These are phyloP conservation scores for Oscheius sp. DNA, from an alignment of 2,888 invertebrate genomes.

Conservation along the genomic window DNA sequence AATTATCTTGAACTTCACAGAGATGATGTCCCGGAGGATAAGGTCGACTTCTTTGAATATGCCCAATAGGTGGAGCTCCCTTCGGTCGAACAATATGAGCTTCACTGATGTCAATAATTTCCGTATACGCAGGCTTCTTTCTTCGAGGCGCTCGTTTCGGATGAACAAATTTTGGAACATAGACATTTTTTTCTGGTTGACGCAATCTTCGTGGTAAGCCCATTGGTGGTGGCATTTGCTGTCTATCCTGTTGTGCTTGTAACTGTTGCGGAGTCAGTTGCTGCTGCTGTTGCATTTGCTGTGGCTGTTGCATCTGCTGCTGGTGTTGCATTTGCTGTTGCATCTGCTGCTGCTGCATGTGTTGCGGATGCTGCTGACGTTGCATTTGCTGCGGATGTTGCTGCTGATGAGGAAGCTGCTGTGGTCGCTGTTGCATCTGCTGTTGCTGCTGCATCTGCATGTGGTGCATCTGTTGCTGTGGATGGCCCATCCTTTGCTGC, in stretches of 20 bases:
- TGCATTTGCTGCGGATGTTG: not conserved
- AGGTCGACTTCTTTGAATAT: not conserved
- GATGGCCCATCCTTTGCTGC: not conserved
- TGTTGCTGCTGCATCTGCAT: too few species aligned
- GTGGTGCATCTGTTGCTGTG: not conserved
- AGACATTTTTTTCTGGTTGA: not conserved
- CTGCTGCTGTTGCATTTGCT: not conserved
- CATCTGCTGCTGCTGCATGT: not conserved
- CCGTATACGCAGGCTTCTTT: not conserved
- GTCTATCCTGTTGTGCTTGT: not conserved
- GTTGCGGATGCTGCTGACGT: not conserved
- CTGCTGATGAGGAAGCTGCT: not conserved
- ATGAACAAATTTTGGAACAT: not conserved
- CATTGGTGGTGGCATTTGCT: not conserved
- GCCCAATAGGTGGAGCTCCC: constrained; percentile 3
- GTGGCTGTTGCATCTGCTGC: not conserved
- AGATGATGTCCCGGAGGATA: not conserved
- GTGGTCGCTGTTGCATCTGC: not conserved
- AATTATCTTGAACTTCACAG: not conserved
- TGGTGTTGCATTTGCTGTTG: constrained; percentile 2
- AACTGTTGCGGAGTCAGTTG: not conserved
- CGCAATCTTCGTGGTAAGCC: not conserved
- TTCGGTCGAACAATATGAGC: not conserved
- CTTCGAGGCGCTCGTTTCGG: not conserved
- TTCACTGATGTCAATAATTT: not conserved